These are phyloP conservation scores for Cryptus viduatorius DNA, from an alignment of 2,888 invertebrate species.

Conservation along the genomic window DNA sequence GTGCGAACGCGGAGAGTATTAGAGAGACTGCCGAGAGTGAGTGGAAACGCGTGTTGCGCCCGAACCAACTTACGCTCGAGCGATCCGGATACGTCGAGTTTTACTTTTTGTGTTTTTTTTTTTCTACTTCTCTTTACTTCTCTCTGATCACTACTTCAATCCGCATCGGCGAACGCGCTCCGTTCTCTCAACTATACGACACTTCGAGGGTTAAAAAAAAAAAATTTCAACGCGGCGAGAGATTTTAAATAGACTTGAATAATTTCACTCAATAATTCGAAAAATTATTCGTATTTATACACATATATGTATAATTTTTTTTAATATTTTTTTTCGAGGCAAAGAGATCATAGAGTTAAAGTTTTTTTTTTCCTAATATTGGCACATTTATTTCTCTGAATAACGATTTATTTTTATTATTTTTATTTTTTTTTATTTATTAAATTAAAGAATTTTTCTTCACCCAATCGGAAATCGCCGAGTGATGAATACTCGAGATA, in stretches of 20 bases:
- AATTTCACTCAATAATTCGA: not conserved
- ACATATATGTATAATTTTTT: not conserved
- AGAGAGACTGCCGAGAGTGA: slow-evolving; percentile 56
- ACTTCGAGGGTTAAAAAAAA: not conserved
- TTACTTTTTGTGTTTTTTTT: not conserved
- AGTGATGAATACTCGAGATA: not conserved
- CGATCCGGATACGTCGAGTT: slow-evolving; percentile 24
- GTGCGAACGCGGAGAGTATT: slow-evolving; percentile 39
- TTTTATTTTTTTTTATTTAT: not conserved
- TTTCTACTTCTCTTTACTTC: slow-evolving; percentile 7
- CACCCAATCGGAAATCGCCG: not conserved
- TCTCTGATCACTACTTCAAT: slow-evolving; percentile 40
- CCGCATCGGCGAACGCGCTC: slow-evolving; percentile 26
- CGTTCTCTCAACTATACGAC: not conserved
- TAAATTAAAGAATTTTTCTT: not conserved
- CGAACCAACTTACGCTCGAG: slow-evolving; percentile 60
- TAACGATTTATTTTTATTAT: not conserved
- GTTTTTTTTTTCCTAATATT: not conserved
- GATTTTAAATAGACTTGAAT: slow-evolving; percentile 11
- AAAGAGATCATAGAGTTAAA: not conserved
- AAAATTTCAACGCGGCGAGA: not conserved
- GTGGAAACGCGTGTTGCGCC: slow-evolving; percentile 69
- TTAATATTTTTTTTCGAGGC: not conserved
- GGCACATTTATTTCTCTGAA: not conserved
- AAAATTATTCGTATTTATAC: not conserved